These are phyloP conservation scores for Rhinoraja longicauda DNA, from an alignment of 2,797 vertebrate genomes.

Conservation along the genomic window DNA sequence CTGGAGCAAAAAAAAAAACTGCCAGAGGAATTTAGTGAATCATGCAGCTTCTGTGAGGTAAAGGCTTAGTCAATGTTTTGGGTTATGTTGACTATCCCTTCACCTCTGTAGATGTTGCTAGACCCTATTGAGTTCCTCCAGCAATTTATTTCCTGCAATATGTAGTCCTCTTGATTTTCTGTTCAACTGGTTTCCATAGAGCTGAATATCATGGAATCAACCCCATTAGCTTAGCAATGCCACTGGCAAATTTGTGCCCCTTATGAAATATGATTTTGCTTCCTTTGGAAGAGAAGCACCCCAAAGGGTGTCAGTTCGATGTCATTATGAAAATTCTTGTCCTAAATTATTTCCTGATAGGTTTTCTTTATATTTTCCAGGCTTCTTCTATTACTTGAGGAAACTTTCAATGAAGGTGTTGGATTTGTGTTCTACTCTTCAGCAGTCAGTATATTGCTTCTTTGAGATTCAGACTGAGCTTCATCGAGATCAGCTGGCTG, in stretches of 20 bases:
- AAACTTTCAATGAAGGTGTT: neutral
- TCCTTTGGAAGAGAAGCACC: neutral
- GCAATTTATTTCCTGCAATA: too few species aligned
- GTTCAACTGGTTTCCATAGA: neutral
- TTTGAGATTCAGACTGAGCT: neutral
- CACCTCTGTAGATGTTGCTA: too few species aligned
- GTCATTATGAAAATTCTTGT: neutral
- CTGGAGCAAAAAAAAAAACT: too few species aligned
- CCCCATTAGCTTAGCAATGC: neutral
- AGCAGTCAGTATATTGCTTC: neutral
- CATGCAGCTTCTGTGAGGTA: too few species aligned
- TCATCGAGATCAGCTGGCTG: neutral
- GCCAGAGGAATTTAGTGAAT: too few species aligned
- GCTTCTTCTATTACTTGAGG: neutral
- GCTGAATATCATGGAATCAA: neutral
- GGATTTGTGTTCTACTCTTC: neutral
- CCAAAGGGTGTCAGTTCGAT: neutral
- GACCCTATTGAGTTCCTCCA: too few species aligned
- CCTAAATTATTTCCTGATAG: neutral
- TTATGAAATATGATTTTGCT: neutral
- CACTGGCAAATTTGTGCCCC: neutral
- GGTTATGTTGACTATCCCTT: too few species aligned
- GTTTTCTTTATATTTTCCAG: conserved; percentile 10
- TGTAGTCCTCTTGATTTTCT: neutral
- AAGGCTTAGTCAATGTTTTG: too few species aligned